phyloP scores from a whole-genome alignment of 2,113 vertebrate genomes.

The Callithrix jacchus region DNA sequence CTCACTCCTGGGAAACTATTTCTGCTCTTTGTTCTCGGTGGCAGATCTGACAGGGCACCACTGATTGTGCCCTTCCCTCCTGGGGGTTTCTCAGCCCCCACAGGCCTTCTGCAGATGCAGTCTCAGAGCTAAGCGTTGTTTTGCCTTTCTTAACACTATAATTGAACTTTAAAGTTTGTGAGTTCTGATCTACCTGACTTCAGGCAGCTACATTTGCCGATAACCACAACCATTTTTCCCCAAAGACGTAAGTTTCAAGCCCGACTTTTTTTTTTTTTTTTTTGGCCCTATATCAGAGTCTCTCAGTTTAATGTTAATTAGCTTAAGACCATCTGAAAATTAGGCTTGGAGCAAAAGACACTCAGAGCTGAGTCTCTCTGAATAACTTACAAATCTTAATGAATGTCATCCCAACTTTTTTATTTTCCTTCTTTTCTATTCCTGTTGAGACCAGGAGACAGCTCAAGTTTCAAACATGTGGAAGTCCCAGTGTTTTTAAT shows the following conservation, averaged over 20 bases:
- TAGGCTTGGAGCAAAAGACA: too few relatives aligned
- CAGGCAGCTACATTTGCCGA: accelerated
- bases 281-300: background rate
- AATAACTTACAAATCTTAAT: background rate
- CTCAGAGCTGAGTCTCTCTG: background rate
- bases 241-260: background rate
- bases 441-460: background rate
- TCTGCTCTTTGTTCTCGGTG: background rate
- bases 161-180: background rate
- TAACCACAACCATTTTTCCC: background rate
- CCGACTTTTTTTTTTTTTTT: background rate
- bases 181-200: background rate
- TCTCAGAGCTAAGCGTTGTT: too few relatives aligned
- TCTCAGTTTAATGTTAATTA: background rate
- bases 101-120: background rate
- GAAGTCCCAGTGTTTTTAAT: background rate
- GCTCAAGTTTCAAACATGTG: background rate
- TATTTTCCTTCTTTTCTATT: background rate
- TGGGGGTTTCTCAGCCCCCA: accelerated
- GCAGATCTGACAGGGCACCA: accelerated
- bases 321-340: background rate
- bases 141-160: background rate
- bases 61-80: background rate
- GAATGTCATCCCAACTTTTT: background rate
- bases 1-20: background rate